Base-by-base conservation (phyloP, 2,888 invertebrate species). In the Meiosimyza platycephala region DNA sequence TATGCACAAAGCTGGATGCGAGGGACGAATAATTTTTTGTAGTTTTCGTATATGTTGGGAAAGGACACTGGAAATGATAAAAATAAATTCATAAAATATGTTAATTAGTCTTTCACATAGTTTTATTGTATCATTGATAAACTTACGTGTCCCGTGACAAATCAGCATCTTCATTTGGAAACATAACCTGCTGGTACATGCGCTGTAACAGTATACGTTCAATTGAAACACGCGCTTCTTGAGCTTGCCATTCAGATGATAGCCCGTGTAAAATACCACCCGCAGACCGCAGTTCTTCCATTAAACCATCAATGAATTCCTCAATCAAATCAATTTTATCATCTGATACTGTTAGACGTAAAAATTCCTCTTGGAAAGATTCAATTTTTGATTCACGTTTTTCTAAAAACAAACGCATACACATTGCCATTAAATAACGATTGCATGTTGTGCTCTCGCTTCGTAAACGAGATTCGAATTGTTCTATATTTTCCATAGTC, bases 141-240 rank as follows among this genome's bases (percentile, higher is more conserved):
- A 89, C 92, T 90, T 84, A 95, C 94, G 94, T 93, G 86, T 99
- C 99, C 75, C 98, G 88, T 33, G 94, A 92, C 76, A 96, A 90
- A 88, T 99, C 99, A 0, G 95, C 97, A 85, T 99, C 99, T 5
- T 96, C 97, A 85, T 99, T 98, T 7, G 99, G 99, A 88, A 97
- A 98, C 87, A 99, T 90, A 64, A 98, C 97, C 84, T 95, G 93
- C 55, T 93, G 91, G 88, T 99, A 99, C 71, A 99, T 93, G 47
- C 94, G 90, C 67, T 95, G 94, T 90, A 98, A 94, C 9, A 98
- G 91, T n/a, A 93, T 93, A 63, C 97, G 90, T 85, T 99, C 98
- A 76, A 99, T 92, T 6, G 95, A 94, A 74, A 92, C 88, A 81
- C 93, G 92, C 0, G 94, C 95, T 80, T 93, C 91, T 75, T 93